A percentile compares a stretch with the other conserved stretches of the same genome.
Conservation (phyloP, 2,113 vertebrate species). For the Myiozetetes cayanensis region DNA sequence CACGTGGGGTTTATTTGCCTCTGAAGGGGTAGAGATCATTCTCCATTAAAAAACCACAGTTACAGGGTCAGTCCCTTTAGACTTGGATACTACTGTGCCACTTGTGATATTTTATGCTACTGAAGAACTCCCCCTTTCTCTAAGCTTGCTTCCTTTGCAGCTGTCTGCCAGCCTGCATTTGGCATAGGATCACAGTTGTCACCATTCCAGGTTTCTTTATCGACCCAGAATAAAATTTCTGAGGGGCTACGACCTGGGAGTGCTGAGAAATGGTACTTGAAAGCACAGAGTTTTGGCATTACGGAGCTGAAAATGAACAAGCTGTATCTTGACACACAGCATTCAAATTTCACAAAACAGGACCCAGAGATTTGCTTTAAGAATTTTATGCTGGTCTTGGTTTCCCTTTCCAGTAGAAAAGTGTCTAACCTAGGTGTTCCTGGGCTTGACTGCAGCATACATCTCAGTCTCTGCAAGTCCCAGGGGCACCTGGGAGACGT, state of each 20-base stretch:
- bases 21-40: background rate
- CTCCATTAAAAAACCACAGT: background rate
- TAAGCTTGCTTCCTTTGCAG: background rate
- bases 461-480: background rate
- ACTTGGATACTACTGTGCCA: fast-evolving
- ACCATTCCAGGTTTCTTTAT: background rate
- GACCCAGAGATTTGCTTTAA: background rate
- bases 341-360: background rate
- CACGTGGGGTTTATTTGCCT: background rate
- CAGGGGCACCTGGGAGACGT: background rate
- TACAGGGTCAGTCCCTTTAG: background rate
- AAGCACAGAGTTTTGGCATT: background rate
- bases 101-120: background rate
- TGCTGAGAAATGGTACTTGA: background rate
- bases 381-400: background rate
- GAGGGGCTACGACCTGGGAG: background rate
- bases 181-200: background rate
- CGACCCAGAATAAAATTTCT: background rate
- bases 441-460: background rate
- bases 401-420: background rate
- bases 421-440: background rate
- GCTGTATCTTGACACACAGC: background rate
- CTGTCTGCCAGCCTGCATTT: background rate
- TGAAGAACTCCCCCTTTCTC: background rate
- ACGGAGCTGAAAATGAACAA: background rate